Conservation (phyloP, 2,797 vertebrate genomes). For the Fringilla coelebs region DNA sequence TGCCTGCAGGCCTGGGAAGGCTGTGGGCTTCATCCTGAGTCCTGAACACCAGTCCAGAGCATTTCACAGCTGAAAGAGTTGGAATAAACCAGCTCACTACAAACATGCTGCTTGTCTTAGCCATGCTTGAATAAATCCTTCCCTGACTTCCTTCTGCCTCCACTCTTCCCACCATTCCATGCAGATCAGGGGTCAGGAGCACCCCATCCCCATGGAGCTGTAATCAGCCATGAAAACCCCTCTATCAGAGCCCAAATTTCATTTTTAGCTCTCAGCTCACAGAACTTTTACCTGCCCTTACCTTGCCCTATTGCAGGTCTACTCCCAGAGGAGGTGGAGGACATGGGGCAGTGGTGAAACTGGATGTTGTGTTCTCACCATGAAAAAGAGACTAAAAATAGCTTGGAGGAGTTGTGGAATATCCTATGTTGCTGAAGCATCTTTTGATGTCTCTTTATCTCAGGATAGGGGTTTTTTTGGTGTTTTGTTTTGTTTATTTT, state of each 20-base stretch:
- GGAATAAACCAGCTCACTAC: not conserved
- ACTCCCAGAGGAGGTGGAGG: not conserved
- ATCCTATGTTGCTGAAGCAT: not conserved
- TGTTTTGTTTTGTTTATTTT: no score
- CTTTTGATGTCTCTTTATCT: not conserved
- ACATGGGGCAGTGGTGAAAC: not conserved
- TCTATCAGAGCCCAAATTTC: not conserved
- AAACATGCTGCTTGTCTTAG: not conserved
- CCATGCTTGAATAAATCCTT: not conserved
- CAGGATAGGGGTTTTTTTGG: no score
- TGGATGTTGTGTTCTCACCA: not conserved
- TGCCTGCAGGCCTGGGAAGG: not conserved
- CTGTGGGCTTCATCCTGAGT: not conserved
- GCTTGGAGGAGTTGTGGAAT: not conserved
- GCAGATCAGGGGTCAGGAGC: not conserved
- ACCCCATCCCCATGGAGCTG: not conserved
- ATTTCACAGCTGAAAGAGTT: not conserved
- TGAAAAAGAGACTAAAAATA: not conserved
- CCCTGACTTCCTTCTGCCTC: not conserved
- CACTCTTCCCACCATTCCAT: not conserved
- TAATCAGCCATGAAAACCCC: not conserved
- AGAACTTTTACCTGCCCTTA: not conserved
- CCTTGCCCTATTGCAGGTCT: not conserved
- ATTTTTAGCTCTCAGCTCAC: not conserved
- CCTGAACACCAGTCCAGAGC: not conserved